Evolutionary conservation across 2,797 vertebrate species (phyloP).

Genomic region (Furcifer pardalis): DNA sequence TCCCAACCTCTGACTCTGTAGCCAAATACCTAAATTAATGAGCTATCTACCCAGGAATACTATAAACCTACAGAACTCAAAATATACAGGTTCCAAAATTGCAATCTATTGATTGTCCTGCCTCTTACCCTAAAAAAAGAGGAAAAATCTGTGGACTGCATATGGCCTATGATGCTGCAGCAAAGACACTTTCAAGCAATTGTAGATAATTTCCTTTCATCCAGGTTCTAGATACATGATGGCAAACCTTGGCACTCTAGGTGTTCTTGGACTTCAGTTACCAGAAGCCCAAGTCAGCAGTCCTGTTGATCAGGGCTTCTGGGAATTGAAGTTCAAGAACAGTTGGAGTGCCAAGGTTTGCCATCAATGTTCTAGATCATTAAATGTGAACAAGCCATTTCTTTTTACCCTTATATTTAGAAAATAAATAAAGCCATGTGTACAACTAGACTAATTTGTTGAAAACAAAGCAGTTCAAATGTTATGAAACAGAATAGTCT

Average conservation of each 20-base stretch:
- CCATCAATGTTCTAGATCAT: not conserved
- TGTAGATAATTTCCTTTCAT: not conserved
- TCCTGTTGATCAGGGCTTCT: too few species aligned
- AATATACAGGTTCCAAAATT: not conserved
- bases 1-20: too few species aligned
- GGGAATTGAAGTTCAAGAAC: too few species aligned
- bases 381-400: not conserved
- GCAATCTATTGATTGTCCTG: not conserved
- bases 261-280: too few species aligned
- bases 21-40: too few species aligned
- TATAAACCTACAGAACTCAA: not conserved
- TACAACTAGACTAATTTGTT: too few species aligned
- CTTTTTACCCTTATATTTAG: not conserved
- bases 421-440: not conserved
- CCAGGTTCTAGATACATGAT: not conserved
- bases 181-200: not conserved
- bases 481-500: rapidly evolving
- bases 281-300: too few species aligned
- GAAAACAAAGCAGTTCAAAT: not conserved
- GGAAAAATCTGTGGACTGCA: not conserved
- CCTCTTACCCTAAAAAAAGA: too few species aligned
- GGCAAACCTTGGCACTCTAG: too few species aligned
- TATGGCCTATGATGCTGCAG: not conserved
- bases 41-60: too few species aligned
- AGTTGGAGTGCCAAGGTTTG: too few species aligned